Conservation (phyloP, 2,888 invertebrate species). For the Actias luna region DNA sequence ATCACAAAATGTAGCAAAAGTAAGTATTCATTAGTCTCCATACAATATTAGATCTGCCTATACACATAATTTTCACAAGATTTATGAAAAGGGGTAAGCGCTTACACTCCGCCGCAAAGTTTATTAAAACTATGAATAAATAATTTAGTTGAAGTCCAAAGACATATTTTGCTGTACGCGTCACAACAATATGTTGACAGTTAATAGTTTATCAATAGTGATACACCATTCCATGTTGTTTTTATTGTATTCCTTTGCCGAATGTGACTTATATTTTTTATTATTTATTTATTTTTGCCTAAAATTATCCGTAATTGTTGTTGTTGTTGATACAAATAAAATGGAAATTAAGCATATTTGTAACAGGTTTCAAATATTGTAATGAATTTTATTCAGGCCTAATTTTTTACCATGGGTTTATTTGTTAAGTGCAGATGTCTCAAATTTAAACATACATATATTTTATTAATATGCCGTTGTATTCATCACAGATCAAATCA, state of each 20-base stretch:
- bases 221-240: slow-evolving; percentile 30
- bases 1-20: too few relatives aligned
- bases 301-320: slow-evolving; percentile 13
- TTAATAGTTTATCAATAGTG: slow-evolving; percentile 51
- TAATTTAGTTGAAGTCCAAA: neutral
- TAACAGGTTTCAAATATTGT: neutral
- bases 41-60: too few relatives aligned
- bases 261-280: slow-evolving; percentile 6
- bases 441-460: slow-evolving; percentile 4
- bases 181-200: neutral
- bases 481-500: too few relatives aligned
- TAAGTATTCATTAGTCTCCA: too few relatives aligned
- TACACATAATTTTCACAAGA: neutral
- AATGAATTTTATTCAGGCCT: neutral
- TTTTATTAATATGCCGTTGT: too few relatives aligned
- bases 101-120: neutral
- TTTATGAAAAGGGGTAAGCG: neutral
- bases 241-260: slow-evolving; percentile 24
- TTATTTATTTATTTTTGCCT: neutral
- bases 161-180: neutral
- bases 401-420: slow-evolving; percentile 14
- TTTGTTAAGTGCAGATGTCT: neutral
- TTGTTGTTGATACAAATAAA: slow-evolving; percentile 8
- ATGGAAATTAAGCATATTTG: neutral
- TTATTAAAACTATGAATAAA: neutral